Conservation (phyloP, 2,888 invertebrate genomes). For the Ceraclea dissimilis region DNA sequence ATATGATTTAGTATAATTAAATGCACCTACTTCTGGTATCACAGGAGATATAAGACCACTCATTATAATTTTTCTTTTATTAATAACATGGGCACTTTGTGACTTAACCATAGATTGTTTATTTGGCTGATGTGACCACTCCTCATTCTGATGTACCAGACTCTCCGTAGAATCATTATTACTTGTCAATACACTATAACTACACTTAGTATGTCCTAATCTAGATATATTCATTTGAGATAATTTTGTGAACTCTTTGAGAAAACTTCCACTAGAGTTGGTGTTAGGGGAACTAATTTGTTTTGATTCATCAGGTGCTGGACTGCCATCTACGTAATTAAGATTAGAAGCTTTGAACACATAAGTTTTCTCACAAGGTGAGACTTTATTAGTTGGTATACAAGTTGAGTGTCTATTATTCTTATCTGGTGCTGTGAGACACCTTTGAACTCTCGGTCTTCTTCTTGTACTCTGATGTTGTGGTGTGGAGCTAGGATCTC, state of each 20-base stretch:
- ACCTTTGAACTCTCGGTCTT: constrained; percentile 21
- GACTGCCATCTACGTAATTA: constrained; percentile 39
- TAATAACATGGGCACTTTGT: constrained; percentile 51
- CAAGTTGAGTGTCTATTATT: constrained; percentile 37
- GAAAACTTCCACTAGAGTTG: constrained; percentile 39
- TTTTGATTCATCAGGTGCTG: constrained; percentile 21
- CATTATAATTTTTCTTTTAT: constrained; percentile 34
- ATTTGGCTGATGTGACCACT: constrained; percentile 30
- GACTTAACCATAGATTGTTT: constrained; percentile 44
- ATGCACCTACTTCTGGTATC: constrained; percentile 28
- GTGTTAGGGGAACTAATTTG: constrained; percentile 29
- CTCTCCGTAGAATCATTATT: constrained; percentile 62
- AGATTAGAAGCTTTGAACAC: constrained; percentile 38
- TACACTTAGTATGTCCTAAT: constrained; percentile 57
- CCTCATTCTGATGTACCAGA: constrained; percentile 38
- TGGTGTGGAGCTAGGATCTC: constrained; percentile 28
- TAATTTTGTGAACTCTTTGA: constrained; percentile 63
- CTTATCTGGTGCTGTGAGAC: constrained; percentile 27
- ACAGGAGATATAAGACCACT: constrained; percentile 33
- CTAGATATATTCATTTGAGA: constrained; percentile 62
- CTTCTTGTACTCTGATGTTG: constrained; percentile 28
- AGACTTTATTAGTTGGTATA: constrained; percentile 36
- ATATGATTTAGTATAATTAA: constrained; percentile 21
- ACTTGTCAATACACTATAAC: constrained; percentile 59
- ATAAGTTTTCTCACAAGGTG: constrained; percentile 41